A percentile compares a stretch with the other conserved stretches of the same genome.
These are phyloP conservation scores for Harpagifer antarcticus DNA, from an alignment of 2,797 vertebrate genomes.

Conservation along the genomic window DNA sequence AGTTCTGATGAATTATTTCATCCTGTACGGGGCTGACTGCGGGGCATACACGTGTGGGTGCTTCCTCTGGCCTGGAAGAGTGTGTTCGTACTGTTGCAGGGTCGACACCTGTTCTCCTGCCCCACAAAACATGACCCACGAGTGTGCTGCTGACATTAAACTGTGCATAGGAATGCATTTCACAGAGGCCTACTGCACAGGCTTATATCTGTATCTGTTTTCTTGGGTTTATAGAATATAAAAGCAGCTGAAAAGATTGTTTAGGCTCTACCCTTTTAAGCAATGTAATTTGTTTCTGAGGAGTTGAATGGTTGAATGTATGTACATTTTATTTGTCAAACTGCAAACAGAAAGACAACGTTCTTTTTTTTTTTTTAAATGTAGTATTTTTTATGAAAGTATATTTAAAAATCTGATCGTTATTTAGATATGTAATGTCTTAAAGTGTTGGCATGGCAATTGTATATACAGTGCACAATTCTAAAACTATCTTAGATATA, in stretches of 20 bases:
- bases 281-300: not conserved
- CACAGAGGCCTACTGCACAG: conserved; percentile 27
- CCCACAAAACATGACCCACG: conserved; percentile 72
- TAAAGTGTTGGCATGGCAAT: not conserved
- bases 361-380: not conserved
- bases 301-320: not conserved
- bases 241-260: not conserved
- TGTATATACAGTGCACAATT: not conserved
- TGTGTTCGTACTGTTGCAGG: conserved; percentile 78
- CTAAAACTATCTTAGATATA: not conserved
- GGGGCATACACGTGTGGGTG: conserved; percentile 87
- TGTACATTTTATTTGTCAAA: not conserved
- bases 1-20: conserved; percentile 82
- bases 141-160: conserved; percentile 73
- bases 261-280: not conserved
- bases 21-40: conserved; percentile 77
- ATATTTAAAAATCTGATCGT: not conserved
- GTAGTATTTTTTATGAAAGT: not conserved
- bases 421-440: not conserved
- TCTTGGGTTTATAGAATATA: not conserved
- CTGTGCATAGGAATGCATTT: conserved; percentile 57
- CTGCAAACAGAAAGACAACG: not conserved
- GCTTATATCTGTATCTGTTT: conserved; percentile 28
- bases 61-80: conserved; percentile 78
- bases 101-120: conserved; percentile 83